These are phyloP conservation scores for Centroberyx gerrardi DNA, from an alignment of 2,797 vertebrate genomes.

Conservation along the genomic window DNA sequence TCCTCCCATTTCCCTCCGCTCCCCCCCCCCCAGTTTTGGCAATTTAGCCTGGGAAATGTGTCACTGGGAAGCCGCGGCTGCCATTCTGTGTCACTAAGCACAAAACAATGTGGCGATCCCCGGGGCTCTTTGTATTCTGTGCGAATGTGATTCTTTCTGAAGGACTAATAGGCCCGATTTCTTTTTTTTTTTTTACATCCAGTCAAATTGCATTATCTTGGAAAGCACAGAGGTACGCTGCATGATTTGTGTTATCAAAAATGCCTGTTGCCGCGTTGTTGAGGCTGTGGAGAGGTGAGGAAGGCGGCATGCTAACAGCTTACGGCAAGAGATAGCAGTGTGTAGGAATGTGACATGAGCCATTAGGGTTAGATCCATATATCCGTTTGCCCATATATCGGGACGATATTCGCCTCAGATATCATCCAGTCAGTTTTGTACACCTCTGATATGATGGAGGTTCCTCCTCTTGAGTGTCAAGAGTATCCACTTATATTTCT, in stretches of 20 bases:
- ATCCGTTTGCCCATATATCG: too few species aligned
- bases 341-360: not conserved
- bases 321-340: not conserved
- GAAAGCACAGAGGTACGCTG: not conserved
- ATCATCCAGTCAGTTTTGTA: too few species aligned
- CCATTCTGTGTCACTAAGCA: slow-evolving; percentile 33
- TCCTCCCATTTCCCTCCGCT: slow-evolving; percentile 8
- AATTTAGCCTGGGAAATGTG: slow-evolving; percentile 45
- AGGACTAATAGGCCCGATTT: not conserved
- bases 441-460: too few species aligned
- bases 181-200: slow-evolving; percentile 2
- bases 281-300: not conserved
- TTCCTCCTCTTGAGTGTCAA: too few species aligned
- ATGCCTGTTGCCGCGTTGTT: not conserved
- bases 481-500: too few species aligned
- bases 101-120: slow-evolving; percentile 30
- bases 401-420: too few species aligned
- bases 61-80: slow-evolving; percentile 13
- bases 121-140: slow-evolving; percentile 24
- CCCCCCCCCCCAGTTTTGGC: slow-evolving; percentile 18
- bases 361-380: not conserved
- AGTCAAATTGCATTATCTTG: slow-evolving; percentile 16
- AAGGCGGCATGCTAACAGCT: not conserved
- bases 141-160: slow-evolving; percentile 3
- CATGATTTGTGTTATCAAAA: not conserved